Conservation (phyloP, 2,797 vertebrate species). For the Loris lydekkerianus region DNA sequence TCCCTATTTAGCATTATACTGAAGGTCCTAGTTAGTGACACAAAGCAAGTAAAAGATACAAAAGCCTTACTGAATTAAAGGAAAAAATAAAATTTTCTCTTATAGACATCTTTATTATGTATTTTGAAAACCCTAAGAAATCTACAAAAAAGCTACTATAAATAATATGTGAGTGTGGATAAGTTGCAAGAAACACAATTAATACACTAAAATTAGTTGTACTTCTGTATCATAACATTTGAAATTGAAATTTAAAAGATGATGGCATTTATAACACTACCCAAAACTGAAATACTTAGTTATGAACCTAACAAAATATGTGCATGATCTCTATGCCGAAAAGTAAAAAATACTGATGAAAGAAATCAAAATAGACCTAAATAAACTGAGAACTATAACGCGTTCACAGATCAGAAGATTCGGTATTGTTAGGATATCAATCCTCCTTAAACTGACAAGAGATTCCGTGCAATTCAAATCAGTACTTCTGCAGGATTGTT, state of each 20-base stretch:
- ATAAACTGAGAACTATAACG: background rate
- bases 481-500: background rate
- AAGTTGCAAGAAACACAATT: background rate
- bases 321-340: background rate
- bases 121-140: constrained; percentile 11
- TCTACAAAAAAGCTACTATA: background rate
- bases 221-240: background rate
- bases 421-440: background rate
- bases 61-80: background rate
- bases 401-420: background rate
- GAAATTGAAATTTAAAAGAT: constrained; percentile 34
- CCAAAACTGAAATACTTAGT: background rate
- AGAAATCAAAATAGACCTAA: background rate
- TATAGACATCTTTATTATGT: background rate
- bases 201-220: background rate
- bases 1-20: background rate
- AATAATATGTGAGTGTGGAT: background rate
- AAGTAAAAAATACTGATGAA: background rate
- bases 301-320: background rate
- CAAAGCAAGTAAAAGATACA: background rate
- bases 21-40: background rate
- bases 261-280: background rate
- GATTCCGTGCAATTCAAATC: background rate
- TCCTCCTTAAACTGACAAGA: background rate
- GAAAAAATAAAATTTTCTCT: background rate